Base-by-base conservation (phyloP, 2,113 vertebrate species). In the Silurus asotus region DNA sequence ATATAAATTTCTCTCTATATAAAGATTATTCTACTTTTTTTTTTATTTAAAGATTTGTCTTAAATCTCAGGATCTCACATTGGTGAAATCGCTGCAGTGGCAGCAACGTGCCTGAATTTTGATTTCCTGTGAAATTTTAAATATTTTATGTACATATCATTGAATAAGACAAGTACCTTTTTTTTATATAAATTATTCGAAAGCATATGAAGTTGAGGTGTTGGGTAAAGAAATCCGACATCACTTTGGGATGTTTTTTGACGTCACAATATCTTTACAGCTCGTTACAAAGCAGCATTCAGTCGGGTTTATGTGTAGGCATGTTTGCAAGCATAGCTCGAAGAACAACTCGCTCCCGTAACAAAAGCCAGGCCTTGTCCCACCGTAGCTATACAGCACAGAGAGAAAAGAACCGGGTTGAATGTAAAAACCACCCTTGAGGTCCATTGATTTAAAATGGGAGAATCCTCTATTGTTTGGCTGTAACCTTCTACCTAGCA, bases 51-150 rank as follows among this genome's bases (percentile, higher is more conserved):
- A 93, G 88, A 90, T 61, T 88, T 83, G 94, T 95, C 93, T 95
- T 94, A 94, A 94, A 94, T 94, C 95, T 96, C 95, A 96, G 95
- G 95, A 96, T 93, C 84, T 95, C 92, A 90, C 89, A 79, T 79
- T 89, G 92, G 91, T 91, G 91, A 93, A 93, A 90, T 93, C 91
- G 93, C 93, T 93, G 90, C 90, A 87, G 86, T 72, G 84, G 89
- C 94, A 92, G 91, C 92, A 89, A 93, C 92, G 93, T 94, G 93
- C 94, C 94, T 94, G 91, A 92, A 91, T 93, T 91, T 92, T 91
- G 91, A 95, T 93, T 94, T 94, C 93, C 93, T 95, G 93, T 96
- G 94, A 95, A 96, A 95, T 95, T 94, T 94, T 94, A 94, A 95
- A 90, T 95, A 94, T 94, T 94, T 91, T 95, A 94, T 95, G 93